Conservation (phyloP, 2,113 vertebrate genomes). For the Megaceryle maxima region DNA sequence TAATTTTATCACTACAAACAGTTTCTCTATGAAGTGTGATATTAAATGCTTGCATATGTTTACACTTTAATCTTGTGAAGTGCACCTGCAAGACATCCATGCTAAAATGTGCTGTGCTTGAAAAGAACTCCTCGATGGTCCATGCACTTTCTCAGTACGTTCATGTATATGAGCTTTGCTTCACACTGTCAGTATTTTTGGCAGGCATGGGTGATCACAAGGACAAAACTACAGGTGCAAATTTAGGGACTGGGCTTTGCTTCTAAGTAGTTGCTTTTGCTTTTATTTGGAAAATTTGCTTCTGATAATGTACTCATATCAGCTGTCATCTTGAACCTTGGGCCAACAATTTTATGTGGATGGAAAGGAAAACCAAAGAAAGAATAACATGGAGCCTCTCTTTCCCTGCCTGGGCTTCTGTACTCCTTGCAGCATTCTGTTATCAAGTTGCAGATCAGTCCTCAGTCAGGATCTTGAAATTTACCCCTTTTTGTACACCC, state of each 20-base stretch:
- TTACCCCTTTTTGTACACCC: too few species aligned
- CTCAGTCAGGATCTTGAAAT: background rate
- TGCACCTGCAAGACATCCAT: background rate
- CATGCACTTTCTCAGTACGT: background rate
- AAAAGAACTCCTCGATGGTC: background rate
- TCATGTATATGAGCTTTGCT: background rate
- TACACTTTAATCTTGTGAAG: background rate
- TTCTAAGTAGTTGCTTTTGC: background rate
- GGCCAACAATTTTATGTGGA: background rate
- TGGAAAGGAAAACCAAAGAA: background rate
- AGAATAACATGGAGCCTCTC: accelerated
- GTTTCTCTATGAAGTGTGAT: background rate
- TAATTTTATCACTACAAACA: background rate
- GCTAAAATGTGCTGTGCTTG: background rate
- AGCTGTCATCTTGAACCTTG: background rate
- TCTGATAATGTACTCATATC: background rate
- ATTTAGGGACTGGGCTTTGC: background rate
- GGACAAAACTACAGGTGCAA: background rate
- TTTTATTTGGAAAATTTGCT: background rate
- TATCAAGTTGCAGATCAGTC: too few species aligned
- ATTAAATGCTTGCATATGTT: background rate
- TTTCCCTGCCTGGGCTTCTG: background rate
- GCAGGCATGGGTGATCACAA: background rate
- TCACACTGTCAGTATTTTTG: background rate
- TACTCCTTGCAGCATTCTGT: background rate